These are phyloP conservation scores for Xanthia icteritia DNA, from an alignment of 2,888 invertebrate species.

Conservation along the genomic window DNA sequence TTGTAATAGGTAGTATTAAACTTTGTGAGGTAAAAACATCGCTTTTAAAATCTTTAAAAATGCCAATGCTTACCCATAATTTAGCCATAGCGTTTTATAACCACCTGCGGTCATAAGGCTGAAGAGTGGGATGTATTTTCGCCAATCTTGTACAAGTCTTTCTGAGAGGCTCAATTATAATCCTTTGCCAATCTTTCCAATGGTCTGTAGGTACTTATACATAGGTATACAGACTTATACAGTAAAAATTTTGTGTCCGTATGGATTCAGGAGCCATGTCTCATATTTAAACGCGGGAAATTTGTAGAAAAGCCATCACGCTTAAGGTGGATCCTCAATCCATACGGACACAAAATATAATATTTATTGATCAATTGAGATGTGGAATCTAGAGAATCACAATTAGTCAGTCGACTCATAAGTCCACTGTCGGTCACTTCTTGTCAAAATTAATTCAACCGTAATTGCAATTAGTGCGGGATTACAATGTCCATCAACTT, in stretches of 20 bases:
- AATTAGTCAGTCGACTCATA: not conserved
- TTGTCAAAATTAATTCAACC: slow-evolving; percentile 7
- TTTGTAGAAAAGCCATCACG: no score
- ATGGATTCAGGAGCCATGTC: no score
- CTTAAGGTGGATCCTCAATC: no score
- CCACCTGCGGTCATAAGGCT: not conserved
- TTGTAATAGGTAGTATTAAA: no score
- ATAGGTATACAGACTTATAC: no score
- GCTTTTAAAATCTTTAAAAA: not conserved
- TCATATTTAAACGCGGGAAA: no score
- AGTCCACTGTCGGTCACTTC: not conserved
- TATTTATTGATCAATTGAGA: not conserved
- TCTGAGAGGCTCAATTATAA: not conserved
- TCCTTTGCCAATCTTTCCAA: not conserved
- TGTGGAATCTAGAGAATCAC: not conserved
- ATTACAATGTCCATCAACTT: not conserved
- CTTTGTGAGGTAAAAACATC: no score
- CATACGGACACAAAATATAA: not conserved
- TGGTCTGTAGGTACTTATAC: not conserved
- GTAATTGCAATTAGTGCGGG: not conserved
- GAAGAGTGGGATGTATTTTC: not conserved
- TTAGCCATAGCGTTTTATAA: not conserved
- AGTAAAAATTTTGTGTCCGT: no score
- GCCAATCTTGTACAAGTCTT: not conserved
- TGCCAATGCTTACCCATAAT: not conserved